Percentiles rank a stretch among this genome's conserved stretches.
Conservation (phyloP, 2,888 invertebrate genomes). For the Therioaphis trifolii region DNA sequence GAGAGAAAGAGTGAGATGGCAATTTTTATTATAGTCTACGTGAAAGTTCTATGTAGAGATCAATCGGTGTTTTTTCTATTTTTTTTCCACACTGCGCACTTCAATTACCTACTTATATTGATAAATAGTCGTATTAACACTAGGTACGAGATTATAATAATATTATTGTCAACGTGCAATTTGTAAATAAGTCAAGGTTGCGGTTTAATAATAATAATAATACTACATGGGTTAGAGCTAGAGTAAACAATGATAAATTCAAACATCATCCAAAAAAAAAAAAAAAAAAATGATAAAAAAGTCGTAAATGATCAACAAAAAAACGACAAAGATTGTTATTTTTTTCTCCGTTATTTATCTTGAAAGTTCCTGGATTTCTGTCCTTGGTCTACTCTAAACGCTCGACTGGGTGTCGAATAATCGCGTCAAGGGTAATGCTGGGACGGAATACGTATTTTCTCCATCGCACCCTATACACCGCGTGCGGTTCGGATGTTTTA, state of each 20-base stretch:
- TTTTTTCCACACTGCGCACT: neutral
- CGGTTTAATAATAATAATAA: conserved; percentile 20
- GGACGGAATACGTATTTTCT: neutral
- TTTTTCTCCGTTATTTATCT: conserved; percentile 39
- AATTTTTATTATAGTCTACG: neutral
- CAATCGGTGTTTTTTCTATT: neutral
- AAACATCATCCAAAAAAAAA: neutral
- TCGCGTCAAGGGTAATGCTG: conserved; percentile 38
- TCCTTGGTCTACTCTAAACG: conserved; percentile 55
- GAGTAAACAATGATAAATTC: conserved; percentile 12
- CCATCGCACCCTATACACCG: neutral
- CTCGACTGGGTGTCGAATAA: conserved; percentile 42
- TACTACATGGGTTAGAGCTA: neutral
- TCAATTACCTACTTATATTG: neutral
- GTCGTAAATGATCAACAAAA: conserved; percentile 27
- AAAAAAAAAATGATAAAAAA: neutral
- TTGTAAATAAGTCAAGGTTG: conserved; percentile 54
- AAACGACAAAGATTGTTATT: conserved; percentile 29
- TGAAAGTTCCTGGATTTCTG: conserved; percentile 51
- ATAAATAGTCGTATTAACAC: neutral
- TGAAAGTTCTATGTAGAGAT: conserved; percentile 16
- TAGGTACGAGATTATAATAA: neutral
- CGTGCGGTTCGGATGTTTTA: neutral
- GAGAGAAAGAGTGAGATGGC: neutral
- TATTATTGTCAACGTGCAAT: neutral